Evolutionary conservation across 2,888 invertebrate genomes (phyloP).

Genomic region (Melieria picta): DNA sequence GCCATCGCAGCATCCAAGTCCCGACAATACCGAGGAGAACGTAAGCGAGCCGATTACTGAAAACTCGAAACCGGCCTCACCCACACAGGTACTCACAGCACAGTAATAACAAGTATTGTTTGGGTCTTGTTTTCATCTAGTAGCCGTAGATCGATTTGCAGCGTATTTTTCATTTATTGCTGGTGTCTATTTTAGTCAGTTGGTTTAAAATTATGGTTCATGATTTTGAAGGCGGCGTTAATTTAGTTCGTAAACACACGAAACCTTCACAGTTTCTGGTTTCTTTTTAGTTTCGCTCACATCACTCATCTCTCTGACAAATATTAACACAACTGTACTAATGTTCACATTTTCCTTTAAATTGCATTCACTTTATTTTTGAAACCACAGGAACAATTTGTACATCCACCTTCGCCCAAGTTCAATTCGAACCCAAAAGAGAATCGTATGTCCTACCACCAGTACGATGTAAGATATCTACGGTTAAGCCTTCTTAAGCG

Average conservation of each 20-base stretch:
- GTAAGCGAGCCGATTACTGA: constrained; percentile 55
- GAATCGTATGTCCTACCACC: constrained; percentile 63
- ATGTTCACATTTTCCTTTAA: constrained; percentile 19
- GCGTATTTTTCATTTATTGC: too few relatives aligned
- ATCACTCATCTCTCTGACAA: too few relatives aligned
- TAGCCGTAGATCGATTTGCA: too few relatives aligned
- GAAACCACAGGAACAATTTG: constrained; percentile 53
- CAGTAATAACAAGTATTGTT: too few relatives aligned
- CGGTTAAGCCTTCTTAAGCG: too few relatives aligned
- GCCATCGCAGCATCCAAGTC: constrained; percentile 62
- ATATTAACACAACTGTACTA: constrained; percentile 6
- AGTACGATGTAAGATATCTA: constrained; percentile 64
- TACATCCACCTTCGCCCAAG: constrained; percentile 59
- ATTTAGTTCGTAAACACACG: too few relatives aligned
- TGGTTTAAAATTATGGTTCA: too few relatives aligned
- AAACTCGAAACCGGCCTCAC: constrained; percentile 57
- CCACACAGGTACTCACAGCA: constrained; percentile 60
- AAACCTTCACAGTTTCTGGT: too few relatives aligned
- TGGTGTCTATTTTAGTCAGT: too few relatives aligned
- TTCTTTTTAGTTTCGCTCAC: too few relatives aligned
- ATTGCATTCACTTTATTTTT: constrained; percentile 11
- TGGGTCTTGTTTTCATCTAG: too few relatives aligned
- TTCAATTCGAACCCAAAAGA: constrained; percentile 61
- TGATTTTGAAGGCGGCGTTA: too few relatives aligned
- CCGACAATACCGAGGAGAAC: constrained; percentile 64